These are phyloP conservation scores for Melieria picta DNA, from an alignment of 2,888 invertebrate genomes.

Conservation along the genomic window DNA sequence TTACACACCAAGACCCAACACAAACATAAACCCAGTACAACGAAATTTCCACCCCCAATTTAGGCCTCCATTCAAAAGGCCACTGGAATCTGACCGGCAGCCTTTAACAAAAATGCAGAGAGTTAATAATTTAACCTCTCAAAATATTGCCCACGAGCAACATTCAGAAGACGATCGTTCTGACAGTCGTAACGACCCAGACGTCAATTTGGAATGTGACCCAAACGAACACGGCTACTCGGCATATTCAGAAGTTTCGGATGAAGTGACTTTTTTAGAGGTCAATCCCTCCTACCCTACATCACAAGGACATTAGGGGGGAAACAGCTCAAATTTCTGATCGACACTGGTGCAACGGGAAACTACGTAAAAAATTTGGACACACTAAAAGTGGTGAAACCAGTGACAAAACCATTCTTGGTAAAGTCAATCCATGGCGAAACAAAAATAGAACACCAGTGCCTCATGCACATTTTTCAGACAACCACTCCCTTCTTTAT, in stretches of 20 bases:
- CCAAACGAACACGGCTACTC: not conserved
- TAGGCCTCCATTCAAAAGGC: not conserved
- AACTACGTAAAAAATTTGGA: conserved; percentile 24
- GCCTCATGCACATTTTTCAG: not conserved
- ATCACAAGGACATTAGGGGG: conserved; percentile 21
- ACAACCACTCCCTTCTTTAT: too few relatives aligned
- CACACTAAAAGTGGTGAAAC: not conserved
- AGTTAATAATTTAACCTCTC: conserved; percentile 13
- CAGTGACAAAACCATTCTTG: conserved; percentile 6
- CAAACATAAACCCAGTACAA: too few relatives aligned
- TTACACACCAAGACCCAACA: too few relatives aligned
- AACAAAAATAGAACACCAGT: conserved; percentile 15
- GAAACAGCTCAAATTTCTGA: conserved; percentile 3
- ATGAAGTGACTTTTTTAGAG: conserved; percentile 17
- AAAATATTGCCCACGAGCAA: not conserved
- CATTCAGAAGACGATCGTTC: not conserved
- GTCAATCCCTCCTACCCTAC: conserved; percentile 27
- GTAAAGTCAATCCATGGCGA: conserved; percentile 27
- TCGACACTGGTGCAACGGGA: conserved; percentile 6
- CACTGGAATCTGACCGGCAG: not conserved
- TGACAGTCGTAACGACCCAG: not conserved
- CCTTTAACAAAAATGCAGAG: not conserved
- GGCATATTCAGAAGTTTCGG: not conserved
- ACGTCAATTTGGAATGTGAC: not conserved
- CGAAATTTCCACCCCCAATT: too few relatives aligned